Evolutionary conservation across 2,797 vertebrate species (phyloP).

Genomic region (Mionectes olivaceus): DNA sequence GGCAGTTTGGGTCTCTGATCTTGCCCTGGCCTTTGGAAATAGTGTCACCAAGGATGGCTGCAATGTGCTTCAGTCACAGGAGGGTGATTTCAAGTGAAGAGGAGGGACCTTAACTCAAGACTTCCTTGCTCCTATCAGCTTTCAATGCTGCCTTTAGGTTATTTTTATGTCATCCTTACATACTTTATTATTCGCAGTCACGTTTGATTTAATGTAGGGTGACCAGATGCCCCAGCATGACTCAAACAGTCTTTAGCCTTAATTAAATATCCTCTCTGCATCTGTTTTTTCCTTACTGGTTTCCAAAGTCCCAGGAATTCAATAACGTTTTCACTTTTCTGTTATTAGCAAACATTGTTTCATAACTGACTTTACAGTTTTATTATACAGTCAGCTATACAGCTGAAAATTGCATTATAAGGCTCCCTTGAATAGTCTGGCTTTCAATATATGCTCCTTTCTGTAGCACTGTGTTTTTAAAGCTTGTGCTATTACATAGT

Average conservation of each 20-base stretch:
- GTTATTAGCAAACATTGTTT: constrained; percentile 57
- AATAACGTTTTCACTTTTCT: constrained; percentile 23
- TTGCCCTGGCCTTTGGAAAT: constrained; percentile 6
- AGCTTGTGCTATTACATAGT: constrained; percentile 45
- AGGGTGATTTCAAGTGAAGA: background rate
- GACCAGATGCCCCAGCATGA: constrained; percentile 42
- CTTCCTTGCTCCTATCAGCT: constrained; percentile 10
- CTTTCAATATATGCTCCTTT: constrained; percentile 47
- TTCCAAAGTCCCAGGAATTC: constrained; percentile 35
- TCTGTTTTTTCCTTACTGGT: background rate
- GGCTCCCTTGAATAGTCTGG: constrained; percentile 38
- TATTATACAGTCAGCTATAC: constrained; percentile 55
- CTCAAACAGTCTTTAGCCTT: constrained; percentile 28
- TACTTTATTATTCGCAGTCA: constrained; percentile 11
- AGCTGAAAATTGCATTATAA: constrained; percentile 51
- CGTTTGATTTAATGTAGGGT: background rate
- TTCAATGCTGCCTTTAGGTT: background rate
- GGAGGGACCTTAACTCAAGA: background rate
- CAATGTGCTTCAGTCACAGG: background rate
- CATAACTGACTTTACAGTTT: constrained; percentile 53
- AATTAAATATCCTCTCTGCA: constrained; percentile 24
- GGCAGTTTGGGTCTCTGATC: background rate
- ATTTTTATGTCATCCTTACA: constrained; percentile 29
- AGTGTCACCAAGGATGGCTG: background rate
- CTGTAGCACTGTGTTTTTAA: constrained; percentile 38